Evolutionary conservation across 2,888 invertebrate species (phyloP), one percentile per base, ranked within the genome.

Genomic region (Rotaria macrura): DNA sequence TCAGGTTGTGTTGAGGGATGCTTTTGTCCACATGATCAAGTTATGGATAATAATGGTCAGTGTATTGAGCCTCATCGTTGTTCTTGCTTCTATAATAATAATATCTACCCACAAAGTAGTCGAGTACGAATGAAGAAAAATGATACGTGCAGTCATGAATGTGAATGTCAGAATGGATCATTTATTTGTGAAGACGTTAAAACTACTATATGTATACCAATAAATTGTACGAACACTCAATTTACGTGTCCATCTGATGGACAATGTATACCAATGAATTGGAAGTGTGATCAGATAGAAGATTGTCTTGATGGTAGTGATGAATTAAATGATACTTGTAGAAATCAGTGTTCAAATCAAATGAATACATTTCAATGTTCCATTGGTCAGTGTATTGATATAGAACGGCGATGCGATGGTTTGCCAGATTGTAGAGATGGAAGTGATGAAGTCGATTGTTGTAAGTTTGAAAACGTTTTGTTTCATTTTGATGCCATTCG

Each of bases 1-100:
- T 85, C 88, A 7, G 88, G 87, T 25, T 89, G 89, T 87, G 87
- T 88, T 0, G 90, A 90, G 86, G 90, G 90, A 2, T 90, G 90
- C 85, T 89, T 88, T 87, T 90, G 90, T 87, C 89, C 89, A 10
- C 87, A 88, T 3, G 89, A 88, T 10, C 47, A 83, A 79, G 85
- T 86, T 17, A 29, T 85, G 29, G 85, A 87, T 84, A 54, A 87
- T 43, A 54, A 85, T 43, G 87, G 87, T 25, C 57, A 55, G 23
- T 87, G 87, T 84, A 85, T 87, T 65, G 43, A 38, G 29, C 65
- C 84, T 49, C 12, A 83, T 25, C 47, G 83, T 29, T 87, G 87
- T 74, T 85, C 84, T 25, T 87, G 87, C 55, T 84, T 20, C 29
- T 34, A 43, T 20, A 54, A 85, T 10, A 84, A 49, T 52, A 85